These are phyloP conservation scores for Osmoderma eremita DNA, from an alignment of 2,888 invertebrate species.

Conservation along the genomic window DNA sequence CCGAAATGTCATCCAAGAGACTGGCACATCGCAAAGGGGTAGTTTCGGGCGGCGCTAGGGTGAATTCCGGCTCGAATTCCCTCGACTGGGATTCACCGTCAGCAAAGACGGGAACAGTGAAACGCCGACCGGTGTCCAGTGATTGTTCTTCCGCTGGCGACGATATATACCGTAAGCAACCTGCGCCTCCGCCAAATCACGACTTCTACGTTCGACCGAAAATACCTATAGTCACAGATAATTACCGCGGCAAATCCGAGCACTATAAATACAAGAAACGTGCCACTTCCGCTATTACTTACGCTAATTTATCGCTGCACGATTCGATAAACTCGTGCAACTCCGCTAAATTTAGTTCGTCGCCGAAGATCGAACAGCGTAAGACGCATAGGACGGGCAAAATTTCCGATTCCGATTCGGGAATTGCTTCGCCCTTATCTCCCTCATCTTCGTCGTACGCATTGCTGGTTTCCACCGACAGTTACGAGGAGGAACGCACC, in stretches of 20 bases:
- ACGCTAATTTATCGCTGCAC: conserved; percentile 22
- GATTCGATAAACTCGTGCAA: conserved; percentile 15
- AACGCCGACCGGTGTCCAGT: conserved; percentile 70
- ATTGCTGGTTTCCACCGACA: conserved; percentile 54
- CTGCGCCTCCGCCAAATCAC: not conserved
- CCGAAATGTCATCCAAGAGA: conserved; percentile 45
- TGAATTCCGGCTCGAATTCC: conserved; percentile 53
- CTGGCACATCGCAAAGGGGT: conserved; percentile 51
- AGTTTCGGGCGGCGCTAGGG: conserved; percentile 46
- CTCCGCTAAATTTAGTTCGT: not conserved
- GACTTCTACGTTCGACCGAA: conserved; percentile 33
- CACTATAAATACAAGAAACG: conserved; percentile 15
- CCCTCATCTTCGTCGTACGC: conserved; percentile 59
- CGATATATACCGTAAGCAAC: conserved; percentile 21
- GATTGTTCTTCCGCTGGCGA: conserved; percentile 42
- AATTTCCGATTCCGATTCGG: conserved; percentile 62
- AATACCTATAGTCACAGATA: conserved; percentile 4
- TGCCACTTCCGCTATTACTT: conserved; percentile 7
- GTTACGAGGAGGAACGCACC: conserved; percentile 33
- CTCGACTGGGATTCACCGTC: conserved; percentile 81
- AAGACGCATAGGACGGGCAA: conserved; percentile 52
- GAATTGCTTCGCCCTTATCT: conserved; percentile 62
- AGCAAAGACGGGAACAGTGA: conserved; percentile 77
- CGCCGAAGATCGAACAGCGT: conserved; percentile 4
- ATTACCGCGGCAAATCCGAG: conserved; percentile 10